Base-by-base conservation (phyloP, 1,140 invertebrate species). In the Galendromus occidentalis region DNA sequence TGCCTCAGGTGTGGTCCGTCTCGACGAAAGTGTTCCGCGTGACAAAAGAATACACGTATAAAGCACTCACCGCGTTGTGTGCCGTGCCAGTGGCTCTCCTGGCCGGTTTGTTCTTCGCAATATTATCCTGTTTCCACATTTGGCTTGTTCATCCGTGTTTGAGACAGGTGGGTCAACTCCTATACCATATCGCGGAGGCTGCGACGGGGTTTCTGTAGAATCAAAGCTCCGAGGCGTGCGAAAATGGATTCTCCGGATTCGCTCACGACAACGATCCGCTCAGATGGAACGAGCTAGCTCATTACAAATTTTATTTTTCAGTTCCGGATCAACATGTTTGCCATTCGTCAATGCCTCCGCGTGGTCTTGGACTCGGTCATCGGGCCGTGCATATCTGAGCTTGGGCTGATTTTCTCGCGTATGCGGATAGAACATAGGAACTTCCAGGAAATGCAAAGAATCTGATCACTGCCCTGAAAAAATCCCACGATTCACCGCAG, bases 241-340 rank as follows among this genome's bases (percentile, higher is more conserved):
- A n/a, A n/a, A n/a, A n/a, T n/a, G 33, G 9, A 39, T 39, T 39
- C 9, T 9, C 4, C 33, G 33, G 9, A 39, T 39, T 39, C 33
- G 4, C 4, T 6, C 4, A 39, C 33, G 33, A 39, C 4, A 9
- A 39, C 33, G 33, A n/a, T 39, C 33, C 4, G 33, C 9, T 39
- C 33, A 39, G 9, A 4, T 9, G 33, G 9, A 39, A 39, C 9
- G 33, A n/a, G n/a, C n/a, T n/a, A n/a, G n/a, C n/a, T n/a, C n/a
- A n/a, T n/a, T n/a, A 39, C 33, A 39, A 4, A 6, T 4, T 39
- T 39, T 9, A 6, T 9, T 14, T 59, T 59, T 2, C 51, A 59
- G 51, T 59, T 59, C 22, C 51, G 51, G 1, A 59, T 59, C 51
- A 59, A 59, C 51, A 59, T 59, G 51, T 59, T 59, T 22, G 51